These are phyloP conservation scores for Drosophila ezoana DNA, from an alignment of 2,888 invertebrate genomes.

Conservation along the genomic window DNA sequence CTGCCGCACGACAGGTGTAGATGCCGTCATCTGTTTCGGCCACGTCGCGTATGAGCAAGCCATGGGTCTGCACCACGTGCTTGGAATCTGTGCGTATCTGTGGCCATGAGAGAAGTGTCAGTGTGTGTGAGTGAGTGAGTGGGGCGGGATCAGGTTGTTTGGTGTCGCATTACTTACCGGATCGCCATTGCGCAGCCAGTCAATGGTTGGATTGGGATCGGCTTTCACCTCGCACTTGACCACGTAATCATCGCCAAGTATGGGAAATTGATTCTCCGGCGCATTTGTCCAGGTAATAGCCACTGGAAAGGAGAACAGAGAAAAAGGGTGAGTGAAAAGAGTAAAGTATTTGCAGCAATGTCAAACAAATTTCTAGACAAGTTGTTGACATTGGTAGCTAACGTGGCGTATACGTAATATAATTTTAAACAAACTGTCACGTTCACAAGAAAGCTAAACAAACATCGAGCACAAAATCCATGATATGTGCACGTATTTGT, in stretches of 20 bases:
- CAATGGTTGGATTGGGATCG: constrained; percentile 93
- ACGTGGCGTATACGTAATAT: constrained; percentile 59
- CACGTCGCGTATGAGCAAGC: constrained; percentile 91
- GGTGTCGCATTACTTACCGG: constrained; percentile 85
- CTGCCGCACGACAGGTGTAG: constrained; percentile 95
- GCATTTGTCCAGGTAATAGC: constrained; percentile 95
- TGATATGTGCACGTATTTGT: constrained; percentile 62
- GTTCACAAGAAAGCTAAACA: constrained; percentile 51
- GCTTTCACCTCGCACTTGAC: constrained; percentile 94
- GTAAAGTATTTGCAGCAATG: constrained; percentile 2
- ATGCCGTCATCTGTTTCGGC: constrained; percentile 93
- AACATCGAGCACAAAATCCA: constrained; percentile 47
- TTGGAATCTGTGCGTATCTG: constrained; percentile 89
- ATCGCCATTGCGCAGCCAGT: constrained; percentile 93
- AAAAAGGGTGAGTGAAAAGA: neutral
- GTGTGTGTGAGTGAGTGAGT: neutral
- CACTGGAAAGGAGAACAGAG: constrained; percentile 86
- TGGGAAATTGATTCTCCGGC: constrained; percentile 92
- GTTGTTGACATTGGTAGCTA: constrained; percentile 11
- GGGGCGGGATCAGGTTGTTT: neutral
- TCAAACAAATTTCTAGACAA: constrained; percentile 28
- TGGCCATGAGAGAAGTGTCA: neutral
- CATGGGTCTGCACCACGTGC: constrained; percentile 91
- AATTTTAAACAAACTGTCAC: constrained; percentile 63
- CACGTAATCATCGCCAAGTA: constrained; percentile 90